Evolutionary conservation across 2,888 invertebrate genomes (phyloP), one percentile per base, ranked within the genome.

Genomic region (Drosophila cognata): DNA sequence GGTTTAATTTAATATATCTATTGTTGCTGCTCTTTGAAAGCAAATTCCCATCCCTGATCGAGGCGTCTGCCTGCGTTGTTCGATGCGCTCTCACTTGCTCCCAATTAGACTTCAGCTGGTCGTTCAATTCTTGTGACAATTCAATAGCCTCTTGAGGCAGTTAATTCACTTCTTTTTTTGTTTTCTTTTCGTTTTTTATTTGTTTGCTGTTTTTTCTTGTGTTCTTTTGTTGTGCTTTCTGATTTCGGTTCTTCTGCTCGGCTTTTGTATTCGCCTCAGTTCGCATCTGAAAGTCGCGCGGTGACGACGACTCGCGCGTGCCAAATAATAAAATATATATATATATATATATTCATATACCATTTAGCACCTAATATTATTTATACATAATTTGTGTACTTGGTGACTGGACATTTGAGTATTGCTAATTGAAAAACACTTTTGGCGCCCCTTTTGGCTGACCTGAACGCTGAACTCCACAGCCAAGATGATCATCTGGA

Each of bases 401-500:
- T 28, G 38, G 48, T 35, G 52, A 50, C 65, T 29, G 29, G 51
- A 33, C 35, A 25, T 33, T 63, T 13, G 59, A 70, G 46, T 68
- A 71, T 69, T 38, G 61, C 51, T 55, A 79, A 79, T 79, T 74
- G 74, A 66, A 66, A 61, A 64, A n/a, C 46, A 38, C 29, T 55
- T 16, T 21, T 43, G 36, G 31, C 33, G 58, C 33, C 62, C 36
- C 21, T 16, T 1, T 13, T 46, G 70, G 69, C 68, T 81, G 81
- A 78, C 80, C 81, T 62, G 61, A 46, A 25, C 69, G 29, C 50
- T 79, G 76, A 76, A 76, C 77, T n/a, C 1, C 16, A n/a, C 66
- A n/a, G 7, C 25, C 29, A 68, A 74, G 55, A 92, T 92, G 92
- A 92, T 92, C 83, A 92, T 93, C 90, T 93, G 93, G 92, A 92